Evolutionary conservation across 2,113 vertebrate species (phyloP).

Genomic region (Capreolus pygargus): DNA sequence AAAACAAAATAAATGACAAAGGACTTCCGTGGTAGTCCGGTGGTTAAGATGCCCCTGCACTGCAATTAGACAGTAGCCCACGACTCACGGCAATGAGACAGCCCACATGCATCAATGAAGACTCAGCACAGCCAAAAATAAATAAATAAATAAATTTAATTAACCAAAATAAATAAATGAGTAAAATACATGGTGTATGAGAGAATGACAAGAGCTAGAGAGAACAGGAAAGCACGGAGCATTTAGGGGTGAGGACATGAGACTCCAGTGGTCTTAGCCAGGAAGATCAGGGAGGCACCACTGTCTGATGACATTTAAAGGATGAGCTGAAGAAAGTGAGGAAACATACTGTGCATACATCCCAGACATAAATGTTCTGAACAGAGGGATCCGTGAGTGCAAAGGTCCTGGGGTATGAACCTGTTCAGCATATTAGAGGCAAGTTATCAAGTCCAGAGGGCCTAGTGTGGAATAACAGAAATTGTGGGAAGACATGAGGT

Average conservation of each 20-base stretch:
- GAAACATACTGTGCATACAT: neutral
- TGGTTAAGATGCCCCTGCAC: neutral
- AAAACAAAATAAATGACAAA: neutral
- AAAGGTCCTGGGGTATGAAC: neutral
- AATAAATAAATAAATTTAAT: neutral
- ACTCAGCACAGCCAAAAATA: neutral
- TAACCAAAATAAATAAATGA: neutral
- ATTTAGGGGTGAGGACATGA: too few species aligned
- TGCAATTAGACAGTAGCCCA: neutral
- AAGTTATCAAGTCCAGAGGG: neutral
- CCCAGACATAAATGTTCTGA: neutral
- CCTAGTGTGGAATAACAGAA: neutral
- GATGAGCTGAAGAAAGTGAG: neutral
- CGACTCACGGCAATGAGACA: neutral
- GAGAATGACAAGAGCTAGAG: neutral
- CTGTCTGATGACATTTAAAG: neutral
- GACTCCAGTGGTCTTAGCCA: neutral
- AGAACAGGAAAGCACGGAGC: neutral
- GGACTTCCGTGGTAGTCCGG: neutral
- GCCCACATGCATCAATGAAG: neutral
- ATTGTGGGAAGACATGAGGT: neutral
- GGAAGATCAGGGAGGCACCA: neutral
- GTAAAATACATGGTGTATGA: neutral
- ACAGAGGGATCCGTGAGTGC: neutral
- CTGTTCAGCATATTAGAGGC: neutral